Percentiles rank a stretch among this genome's conserved stretches.
Conservation (phyloP, 2,888 invertebrate genomes). For the Eupithecia subfuscata region DNA sequence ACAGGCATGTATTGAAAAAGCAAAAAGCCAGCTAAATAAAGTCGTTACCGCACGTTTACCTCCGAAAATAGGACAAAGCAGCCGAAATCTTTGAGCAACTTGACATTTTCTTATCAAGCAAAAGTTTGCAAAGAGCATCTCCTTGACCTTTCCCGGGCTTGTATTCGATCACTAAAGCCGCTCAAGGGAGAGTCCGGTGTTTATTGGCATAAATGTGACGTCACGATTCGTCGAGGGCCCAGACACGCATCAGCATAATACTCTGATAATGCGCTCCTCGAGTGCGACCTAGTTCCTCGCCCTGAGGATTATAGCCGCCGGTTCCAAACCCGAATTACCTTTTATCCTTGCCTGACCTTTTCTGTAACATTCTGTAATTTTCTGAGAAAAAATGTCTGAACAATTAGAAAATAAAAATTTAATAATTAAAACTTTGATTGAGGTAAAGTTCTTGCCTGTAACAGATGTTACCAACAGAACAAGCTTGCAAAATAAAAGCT, state of each 20-base stretch:
- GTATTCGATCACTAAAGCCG: conserved; percentile 44
- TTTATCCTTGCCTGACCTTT: conserved; percentile 62
- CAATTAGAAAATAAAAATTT: background rate
- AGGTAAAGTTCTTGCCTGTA: background rate
- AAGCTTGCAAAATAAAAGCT: conserved; percentile 37
- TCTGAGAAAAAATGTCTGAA: background rate
- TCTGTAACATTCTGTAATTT: conserved; percentile 45
- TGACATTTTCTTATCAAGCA: conserved; percentile 16
- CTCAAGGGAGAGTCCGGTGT: conserved; percentile 34
- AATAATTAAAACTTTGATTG: background rate
- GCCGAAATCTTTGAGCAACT: conserved; percentile 11
- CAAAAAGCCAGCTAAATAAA: background rate
- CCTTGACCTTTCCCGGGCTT: conserved; percentile 35
- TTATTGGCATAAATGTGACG: conserved; percentile 56
- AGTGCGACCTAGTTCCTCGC: conserved; percentile 69
- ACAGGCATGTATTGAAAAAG: background rate
- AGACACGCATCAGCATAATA: conserved; percentile 79
- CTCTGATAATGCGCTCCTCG: conserved; percentile 77
- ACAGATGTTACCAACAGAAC: background rate
- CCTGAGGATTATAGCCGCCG: conserved; percentile 76
- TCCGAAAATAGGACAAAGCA: background rate
- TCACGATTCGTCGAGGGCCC: conserved; percentile 58
- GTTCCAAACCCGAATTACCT: conserved; percentile 69
- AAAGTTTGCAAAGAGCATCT: conserved; percentile 24
- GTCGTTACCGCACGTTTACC: background rate